These are phyloP conservation scores for Actenoides lindsayi DNA, from an alignment of 2,113 vertebrate genomes.

Conservation along the genomic window DNA sequence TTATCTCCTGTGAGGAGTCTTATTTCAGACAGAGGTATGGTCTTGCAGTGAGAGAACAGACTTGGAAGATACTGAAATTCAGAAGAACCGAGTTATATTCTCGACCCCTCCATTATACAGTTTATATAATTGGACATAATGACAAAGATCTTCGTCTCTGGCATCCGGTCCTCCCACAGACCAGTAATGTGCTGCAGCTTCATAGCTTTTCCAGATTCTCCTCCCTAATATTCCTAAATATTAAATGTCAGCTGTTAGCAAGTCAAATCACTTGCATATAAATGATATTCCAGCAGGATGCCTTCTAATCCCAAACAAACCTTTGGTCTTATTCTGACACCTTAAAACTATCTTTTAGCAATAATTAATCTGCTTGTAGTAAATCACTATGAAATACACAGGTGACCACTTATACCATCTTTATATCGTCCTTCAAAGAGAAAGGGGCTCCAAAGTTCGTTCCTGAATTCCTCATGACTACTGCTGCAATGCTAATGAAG, in stretches of 20 bases:
- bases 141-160: neutral
- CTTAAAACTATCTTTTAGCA: neutral
- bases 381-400: neutral
- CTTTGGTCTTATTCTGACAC: neutral
- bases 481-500: neutral
- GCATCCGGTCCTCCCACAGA: neutral
- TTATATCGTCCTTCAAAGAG: neutral
- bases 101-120: neutral
- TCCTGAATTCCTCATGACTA: neutral
- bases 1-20: neutral
- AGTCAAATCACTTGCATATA: neutral
- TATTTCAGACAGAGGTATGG: neutral
- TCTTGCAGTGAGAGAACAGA: neutral
- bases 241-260: neutral
- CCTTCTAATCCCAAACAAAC: neutral
- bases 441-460: neutral
- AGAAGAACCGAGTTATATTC: neutral
- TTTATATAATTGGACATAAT: slow-evolving; percentile 14
- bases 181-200: neutral
- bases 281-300: neutral
- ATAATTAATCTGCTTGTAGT: neutral
- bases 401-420: neutral
- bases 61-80: neutral
- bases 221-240: neutral
- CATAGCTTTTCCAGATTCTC: neutral